phyloP scores from a whole-genome alignment of 2,113 vertebrate species.

The Callopanchax toddi region DNA sequence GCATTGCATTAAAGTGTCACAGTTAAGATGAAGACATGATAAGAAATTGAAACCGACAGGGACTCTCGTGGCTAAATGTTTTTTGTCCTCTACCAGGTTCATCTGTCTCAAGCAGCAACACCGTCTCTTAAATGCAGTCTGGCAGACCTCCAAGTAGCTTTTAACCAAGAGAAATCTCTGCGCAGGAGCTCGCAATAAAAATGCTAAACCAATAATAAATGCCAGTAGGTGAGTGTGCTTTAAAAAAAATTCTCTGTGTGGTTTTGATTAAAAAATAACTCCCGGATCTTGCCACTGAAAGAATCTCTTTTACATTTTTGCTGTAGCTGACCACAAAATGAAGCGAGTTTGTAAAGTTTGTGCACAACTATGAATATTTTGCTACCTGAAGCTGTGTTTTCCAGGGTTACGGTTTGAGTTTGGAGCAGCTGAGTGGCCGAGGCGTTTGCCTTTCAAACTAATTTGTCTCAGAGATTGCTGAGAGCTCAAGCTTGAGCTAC shows the following conservation, averaged over 20 bases:
- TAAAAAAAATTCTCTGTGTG: slow-evolving; percentile 16
- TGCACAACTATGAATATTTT: neutral
- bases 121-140: slow-evolving; percentile 40
- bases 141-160: slow-evolving; percentile 51
- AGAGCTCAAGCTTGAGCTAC: neutral
- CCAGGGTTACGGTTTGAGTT: neutral
- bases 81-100: slow-evolving; percentile 39
- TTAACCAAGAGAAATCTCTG: slow-evolving; percentile 42
- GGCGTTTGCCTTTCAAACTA: neutral
- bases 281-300: slow-evolving; percentile 18
- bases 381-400: neutral
- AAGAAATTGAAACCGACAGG: slow-evolving; percentile 20
- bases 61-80: slow-evolving; percentile 26
- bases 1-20: slow-evolving; percentile 19
- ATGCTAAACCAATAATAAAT: slow-evolving; percentile 53
- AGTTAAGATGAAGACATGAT: slow-evolving; percentile 28
- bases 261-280: slow-evolving; percentile 30
- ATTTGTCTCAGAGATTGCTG: neutral
- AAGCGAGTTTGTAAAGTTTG: neutral
- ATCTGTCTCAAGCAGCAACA: slow-evolving; percentile 37
- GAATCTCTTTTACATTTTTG: slow-evolving; percentile 13
- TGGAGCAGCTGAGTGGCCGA: neutral
- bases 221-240: slow-evolving; percentile 41
- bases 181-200: slow-evolving; percentile 32
- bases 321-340: neutral